Conservation (phyloP, 1,140 invertebrate species). For the Battus philenor region DNA sequence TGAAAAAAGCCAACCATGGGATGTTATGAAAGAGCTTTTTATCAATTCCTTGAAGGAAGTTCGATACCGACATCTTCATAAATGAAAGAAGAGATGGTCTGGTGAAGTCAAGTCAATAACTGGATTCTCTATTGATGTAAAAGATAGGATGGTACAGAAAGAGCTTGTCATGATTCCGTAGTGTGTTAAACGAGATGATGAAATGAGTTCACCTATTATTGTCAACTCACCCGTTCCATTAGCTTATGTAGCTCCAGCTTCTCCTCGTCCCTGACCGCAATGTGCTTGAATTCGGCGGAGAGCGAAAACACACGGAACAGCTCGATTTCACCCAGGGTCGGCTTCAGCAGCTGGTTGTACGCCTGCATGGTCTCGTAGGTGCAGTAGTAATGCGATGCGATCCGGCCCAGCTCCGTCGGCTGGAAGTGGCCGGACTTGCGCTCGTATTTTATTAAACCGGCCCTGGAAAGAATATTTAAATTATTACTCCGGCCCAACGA, state of each 20-base stretch:
- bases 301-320: slow-evolving; percentile 99
- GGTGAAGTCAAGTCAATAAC: no score
- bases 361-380: slow-evolving; percentile 97
- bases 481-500: no score
- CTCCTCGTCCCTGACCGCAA: slow-evolving; percentile 97
- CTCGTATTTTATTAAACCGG: slow-evolving; percentile 97
- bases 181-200: no score
- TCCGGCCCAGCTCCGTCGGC: slow-evolving; percentile 95
- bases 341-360: slow-evolving; percentile 98
- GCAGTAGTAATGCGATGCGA: slow-evolving; percentile 98
- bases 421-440: slow-evolving; percentile 96
- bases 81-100: no score
- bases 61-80: no score
- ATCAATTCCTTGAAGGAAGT: no score
- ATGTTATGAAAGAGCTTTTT: no score
- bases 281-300: slow-evolving; percentile 95
- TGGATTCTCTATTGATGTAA: no score
- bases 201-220: no score
- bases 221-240: slow-evolving; percentile 79
- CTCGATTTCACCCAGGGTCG: slow-evolving; percentile 98
- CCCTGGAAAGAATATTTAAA: slow-evolving; percentile 72
- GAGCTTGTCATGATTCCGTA: no score
- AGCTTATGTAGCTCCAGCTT: slow-evolving; percentile 98
- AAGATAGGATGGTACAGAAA: no score
- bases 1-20: no score